Conservation (phyloP, 2,113 vertebrate genomes). For the Barnardius zonarius region DNA sequence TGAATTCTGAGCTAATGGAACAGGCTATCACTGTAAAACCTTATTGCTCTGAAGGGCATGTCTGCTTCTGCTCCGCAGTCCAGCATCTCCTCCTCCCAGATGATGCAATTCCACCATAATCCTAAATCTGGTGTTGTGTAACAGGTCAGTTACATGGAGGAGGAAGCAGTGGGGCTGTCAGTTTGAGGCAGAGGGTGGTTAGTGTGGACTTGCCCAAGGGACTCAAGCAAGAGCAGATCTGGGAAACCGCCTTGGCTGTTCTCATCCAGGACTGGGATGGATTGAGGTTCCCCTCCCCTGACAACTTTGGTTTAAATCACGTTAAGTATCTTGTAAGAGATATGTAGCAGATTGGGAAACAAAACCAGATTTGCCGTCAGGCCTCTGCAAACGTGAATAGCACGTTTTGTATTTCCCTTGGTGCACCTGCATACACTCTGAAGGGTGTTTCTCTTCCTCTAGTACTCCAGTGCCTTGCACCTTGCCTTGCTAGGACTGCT, state of each 20-base stretch:
- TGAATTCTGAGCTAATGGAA: background rate
- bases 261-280: background rate
- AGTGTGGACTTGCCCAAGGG: background rate
- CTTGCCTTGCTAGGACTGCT: background rate
- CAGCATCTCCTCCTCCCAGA: background rate
- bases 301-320: background rate
- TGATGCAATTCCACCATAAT: background rate
- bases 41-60: background rate
- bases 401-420: accelerated
- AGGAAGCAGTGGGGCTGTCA: background rate
- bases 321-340: background rate
- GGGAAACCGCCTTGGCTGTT: background rate
- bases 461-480: background rate
- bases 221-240: background rate
- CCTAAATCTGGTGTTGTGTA: background rate
- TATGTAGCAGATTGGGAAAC: background rate
- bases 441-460: background rate
- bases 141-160: background rate
- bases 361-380: background rate
- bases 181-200: accelerated
- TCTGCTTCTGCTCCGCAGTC: background rate
- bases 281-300: background rate
- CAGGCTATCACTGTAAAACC: background rate
- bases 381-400: background rate
- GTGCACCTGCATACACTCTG: background rate